A percentile compares a stretch with the other conserved stretches of the same genome.
Conservation (phyloP, 2,797 vertebrate species). For the Karalla daura region DNA sequence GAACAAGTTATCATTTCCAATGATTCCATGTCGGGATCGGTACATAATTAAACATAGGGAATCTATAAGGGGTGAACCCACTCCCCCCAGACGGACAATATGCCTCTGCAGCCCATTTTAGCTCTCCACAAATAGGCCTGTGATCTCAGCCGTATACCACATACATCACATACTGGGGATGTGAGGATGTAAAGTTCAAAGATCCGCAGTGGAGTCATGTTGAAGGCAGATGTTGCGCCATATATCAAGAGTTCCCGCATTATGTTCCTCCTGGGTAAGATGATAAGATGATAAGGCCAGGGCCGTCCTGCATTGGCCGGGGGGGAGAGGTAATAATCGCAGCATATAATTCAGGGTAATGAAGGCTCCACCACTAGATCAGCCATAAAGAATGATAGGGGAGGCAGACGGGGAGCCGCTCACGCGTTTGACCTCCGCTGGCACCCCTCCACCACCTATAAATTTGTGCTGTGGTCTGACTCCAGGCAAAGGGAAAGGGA, state of each 20-base stretch:
- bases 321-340: slow-evolving; percentile 77
- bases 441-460: slow-evolving; percentile 77
- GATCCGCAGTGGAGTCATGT: slow-evolving; percentile 68
- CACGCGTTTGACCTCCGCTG: slow-evolving; percentile 76
- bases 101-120: slow-evolving; percentile 60
- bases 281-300: slow-evolving; percentile 78
- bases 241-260: slow-evolving; percentile 64
- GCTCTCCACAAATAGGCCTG: slow-evolving; percentile 57
- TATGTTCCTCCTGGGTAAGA: slow-evolving; percentile 76
- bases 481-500: slow-evolving; percentile 48
- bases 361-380: slow-evolving; percentile 78
- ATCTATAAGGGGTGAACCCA: slow-evolving; percentile 26
- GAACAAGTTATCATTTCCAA: slow-evolving; percentile 29
- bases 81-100: slow-evolving; percentile 36
- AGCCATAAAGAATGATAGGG: slow-evolving; percentile 80
- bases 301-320: slow-evolving; percentile 60
- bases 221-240: slow-evolving; percentile 78
- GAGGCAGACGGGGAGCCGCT: slow-evolving; percentile 70
- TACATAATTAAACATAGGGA: slow-evolving; percentile 47
- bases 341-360: slow-evolving; percentile 82
- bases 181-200: slow-evolving; percentile 75
- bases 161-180: slow-evolving; percentile 64
- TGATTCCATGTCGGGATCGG: slow-evolving; percentile 47
- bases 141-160: slow-evolving; percentile 56
- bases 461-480: slow-evolving; percentile 68